Evolutionary conservation across 2,113 vertebrate species (phyloP), one percentile per base, ranked within the genome.

Genomic region (Austrofundulus limnaeus): DNA sequence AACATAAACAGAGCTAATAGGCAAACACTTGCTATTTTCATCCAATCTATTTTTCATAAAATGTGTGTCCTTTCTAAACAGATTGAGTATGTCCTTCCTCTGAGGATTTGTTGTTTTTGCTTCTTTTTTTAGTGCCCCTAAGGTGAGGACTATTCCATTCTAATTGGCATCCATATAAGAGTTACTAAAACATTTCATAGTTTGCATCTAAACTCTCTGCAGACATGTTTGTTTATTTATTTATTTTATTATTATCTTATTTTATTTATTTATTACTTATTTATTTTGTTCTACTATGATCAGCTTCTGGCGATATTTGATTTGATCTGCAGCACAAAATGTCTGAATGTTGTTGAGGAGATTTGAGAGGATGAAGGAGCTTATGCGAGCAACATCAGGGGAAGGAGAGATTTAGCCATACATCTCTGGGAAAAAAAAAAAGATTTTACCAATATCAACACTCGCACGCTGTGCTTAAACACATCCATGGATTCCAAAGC

Each of bases 381-480:
- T 85, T 81, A 81, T 85, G 68, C 73, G 75, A 81, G 71, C 69
- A 77, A 81, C 66, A 82, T 80, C 78, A 57, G 64, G 59, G 75
- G 47, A 80, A 72, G 59, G 37, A 69, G 47, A 74, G 65, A 75
- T 77, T 80, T 72, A 74, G 53, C 43, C 5, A 10, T 70, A 67
- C n/a, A 57, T 67, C 58, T 49, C 66, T 69, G 68, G 71, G 66
- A 25, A 63, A 66, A 69, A 60, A 63, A 25, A 63, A 66, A 69
- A 60, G 54, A 73, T 82, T 82, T 80, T 78, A 78, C 73, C 63
- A 83, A 80, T 82, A 85, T 78, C 73, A 80, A 82, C 78, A 85
- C 45, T 55, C 43, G 50, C 75, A 67, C 31, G 21, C 68, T 71
- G 66, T 47, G 75, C 54, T 75, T 55, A 67, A 76, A 64, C 43